A percentile compares a stretch with the other conserved stretches of the same genome.
These are phyloP conservation scores for Polypedilum pembai DNA, from an alignment of 1,140 invertebrate species.

Conservation along the genomic window DNA sequence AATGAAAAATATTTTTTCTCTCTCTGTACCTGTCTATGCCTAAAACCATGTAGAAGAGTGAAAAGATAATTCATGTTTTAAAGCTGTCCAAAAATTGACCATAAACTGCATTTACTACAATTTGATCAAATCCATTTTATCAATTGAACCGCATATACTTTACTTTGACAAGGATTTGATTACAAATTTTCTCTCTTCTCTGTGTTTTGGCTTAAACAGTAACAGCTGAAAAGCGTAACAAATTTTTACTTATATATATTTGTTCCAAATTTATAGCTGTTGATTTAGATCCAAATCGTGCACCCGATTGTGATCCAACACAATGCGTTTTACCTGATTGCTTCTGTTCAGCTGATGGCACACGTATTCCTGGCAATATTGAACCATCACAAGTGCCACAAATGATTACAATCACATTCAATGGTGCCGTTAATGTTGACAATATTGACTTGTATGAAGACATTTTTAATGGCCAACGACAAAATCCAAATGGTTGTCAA, in stretches of 20 bases:
- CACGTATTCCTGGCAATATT: constrained; percentile 73
- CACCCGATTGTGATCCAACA: constrained; percentile 79
- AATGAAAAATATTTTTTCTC: too few relatives aligned
- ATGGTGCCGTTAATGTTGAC: constrained; percentile 88
- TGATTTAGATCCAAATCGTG: constrained; percentile 79
- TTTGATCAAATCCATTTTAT: too few relatives aligned
- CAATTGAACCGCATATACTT: too few relatives aligned
- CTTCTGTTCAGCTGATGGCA: constrained; percentile 89
- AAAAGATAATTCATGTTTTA: too few relatives aligned
- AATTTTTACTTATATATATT: background rate
- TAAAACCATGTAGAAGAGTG: too few relatives aligned
- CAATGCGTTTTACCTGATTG: constrained; percentile 86
- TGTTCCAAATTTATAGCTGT: constrained; percentile 56
- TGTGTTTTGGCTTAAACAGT: too few relatives aligned
- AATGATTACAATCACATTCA: constrained; percentile 92
- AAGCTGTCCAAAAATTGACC: too few relatives aligned
- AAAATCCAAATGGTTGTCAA: constrained; percentile 89
- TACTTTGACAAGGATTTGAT: too few relatives aligned
- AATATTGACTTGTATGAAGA: constrained; percentile 89
- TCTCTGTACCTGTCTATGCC: background rate
- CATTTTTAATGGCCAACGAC: constrained; percentile 75
- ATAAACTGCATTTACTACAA: too few relatives aligned
- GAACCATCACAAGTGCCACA: constrained; percentile 81
- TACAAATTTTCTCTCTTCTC: too few relatives aligned
- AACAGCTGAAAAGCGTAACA: too few relatives aligned